phyloP scores from a whole-genome alignment of 1,140 invertebrate species.

The Rhizoglyphus robini region DNA sequence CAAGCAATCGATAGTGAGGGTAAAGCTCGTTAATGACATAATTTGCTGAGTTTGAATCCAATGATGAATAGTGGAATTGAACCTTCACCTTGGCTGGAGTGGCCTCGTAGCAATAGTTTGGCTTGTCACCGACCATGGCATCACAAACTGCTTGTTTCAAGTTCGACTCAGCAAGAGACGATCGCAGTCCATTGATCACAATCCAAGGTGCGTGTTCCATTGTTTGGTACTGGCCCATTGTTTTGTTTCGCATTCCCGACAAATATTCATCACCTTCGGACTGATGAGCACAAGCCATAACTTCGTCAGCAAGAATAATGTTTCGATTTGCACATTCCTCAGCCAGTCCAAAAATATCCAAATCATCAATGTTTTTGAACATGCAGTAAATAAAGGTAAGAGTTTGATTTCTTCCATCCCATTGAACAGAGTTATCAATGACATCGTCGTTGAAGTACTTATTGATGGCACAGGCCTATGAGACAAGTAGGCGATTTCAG shows the following conservation, averaged over 20 bases:
- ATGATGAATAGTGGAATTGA: constrained; percentile 17
- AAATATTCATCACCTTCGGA: constrained; percentile 7
- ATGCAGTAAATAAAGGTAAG: constrained; percentile 18
- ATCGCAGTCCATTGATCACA: constrained; percentile 19
- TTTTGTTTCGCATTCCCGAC: constrained; percentile 11
- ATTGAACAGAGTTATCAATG: background rate
- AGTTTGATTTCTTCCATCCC: constrained; percentile 22
- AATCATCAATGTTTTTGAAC: constrained; percentile 18
- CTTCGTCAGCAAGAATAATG: constrained; percentile 13
- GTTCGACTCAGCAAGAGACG: background rate
- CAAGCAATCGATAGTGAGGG: constrained; percentile 19
- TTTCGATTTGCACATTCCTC: constrained; percentile 16
- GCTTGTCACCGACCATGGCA: constrained; percentile 15
- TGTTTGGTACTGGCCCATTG: background rate
- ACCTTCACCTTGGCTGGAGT: constrained; percentile 11
- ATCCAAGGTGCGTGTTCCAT: constrained; percentile 18
- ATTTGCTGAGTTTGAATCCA: background rate
- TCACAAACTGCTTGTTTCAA: constrained; percentile 14
- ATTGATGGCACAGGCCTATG: constrained; percentile 19
- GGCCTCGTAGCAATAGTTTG: background rate
- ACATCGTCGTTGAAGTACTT: constrained; percentile 14
- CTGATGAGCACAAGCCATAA: constrained; percentile 1
- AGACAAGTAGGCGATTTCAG: too few relatives aligned
- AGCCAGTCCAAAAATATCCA: background rate
- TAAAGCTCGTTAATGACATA: constrained; percentile 18